phyloP scores from a whole-genome alignment of 2,797 vertebrate species.

The Halcyon badia region DNA sequence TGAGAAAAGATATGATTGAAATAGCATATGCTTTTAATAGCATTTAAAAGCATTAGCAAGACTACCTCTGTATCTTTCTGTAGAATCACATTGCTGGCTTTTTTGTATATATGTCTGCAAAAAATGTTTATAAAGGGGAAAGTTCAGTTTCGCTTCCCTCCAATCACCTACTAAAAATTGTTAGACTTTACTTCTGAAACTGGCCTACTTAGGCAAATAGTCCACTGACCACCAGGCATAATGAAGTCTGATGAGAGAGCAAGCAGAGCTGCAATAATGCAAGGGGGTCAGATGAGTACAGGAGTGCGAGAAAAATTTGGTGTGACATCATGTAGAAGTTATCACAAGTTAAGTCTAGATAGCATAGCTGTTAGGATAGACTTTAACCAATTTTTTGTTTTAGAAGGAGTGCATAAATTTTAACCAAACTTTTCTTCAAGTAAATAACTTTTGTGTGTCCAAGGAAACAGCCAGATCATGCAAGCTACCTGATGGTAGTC shows the following conservation, averaged over 20 bases:
- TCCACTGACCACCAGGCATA: neutral
- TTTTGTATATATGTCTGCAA: neutral
- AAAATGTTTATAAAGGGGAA: neutral
- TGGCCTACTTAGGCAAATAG: neutral
- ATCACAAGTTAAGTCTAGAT: neutral
- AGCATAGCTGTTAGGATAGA: neutral
- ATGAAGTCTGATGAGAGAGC: neutral
- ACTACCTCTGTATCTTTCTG: neutral
- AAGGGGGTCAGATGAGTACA: neutral
- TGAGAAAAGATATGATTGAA: neutral
- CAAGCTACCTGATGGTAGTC: neutral
- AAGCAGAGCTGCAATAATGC: neutral
- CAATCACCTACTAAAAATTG: neutral
- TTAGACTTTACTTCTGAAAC: neutral
- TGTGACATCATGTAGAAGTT: neutral
- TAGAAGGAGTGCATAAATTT: neutral
- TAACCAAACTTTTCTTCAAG: neutral
- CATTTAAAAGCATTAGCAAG: neutral
- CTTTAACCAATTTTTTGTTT: neutral
- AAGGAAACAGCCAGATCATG: neutral
- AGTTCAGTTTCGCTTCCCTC: neutral
- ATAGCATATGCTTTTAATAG: neutral
- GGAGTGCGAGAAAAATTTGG: neutral
- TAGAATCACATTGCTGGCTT: rapidly evolving
- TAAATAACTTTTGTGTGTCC: neutral